A percentile compares a stretch with the other conserved stretches of the same genome.
phyloP scores from a whole-genome alignment of 1,140 invertebrate species.

The Nasonia giraulti region DNA sequence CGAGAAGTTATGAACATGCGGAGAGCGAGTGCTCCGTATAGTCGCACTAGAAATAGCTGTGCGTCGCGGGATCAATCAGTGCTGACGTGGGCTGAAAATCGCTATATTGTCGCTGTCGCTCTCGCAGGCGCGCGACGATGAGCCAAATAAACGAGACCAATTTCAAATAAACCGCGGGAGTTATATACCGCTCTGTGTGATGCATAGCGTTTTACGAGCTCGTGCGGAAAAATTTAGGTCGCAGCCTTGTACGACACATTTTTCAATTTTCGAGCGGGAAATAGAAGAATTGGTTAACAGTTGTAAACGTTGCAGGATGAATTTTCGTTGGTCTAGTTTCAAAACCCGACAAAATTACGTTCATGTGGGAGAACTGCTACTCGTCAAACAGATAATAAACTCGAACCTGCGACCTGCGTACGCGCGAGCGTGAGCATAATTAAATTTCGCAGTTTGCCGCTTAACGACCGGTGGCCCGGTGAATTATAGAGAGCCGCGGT shows the following conservation, averaged over 20 bases:
- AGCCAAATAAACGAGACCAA: not conserved
- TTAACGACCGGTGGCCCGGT: too few species aligned
- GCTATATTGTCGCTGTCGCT: conserved; percentile 2
- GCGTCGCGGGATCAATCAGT: not conserved
- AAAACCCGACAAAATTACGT: not conserved
- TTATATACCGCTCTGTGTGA: not conserved
- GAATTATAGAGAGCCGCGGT: too few species aligned
- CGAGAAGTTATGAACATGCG: not conserved
- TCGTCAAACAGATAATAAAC: too few species aligned
- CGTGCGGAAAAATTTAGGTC: not conserved
- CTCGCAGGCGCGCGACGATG: not conserved
- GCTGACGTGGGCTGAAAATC: not conserved
- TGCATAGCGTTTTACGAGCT: not conserved
- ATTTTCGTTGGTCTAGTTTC: not conserved
- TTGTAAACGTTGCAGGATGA: not conserved
- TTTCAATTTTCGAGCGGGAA: too few species aligned
- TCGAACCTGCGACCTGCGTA: too few species aligned
- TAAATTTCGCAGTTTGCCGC: too few species aligned
- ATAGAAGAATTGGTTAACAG: not conserved
- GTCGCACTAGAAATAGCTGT: not conserved
- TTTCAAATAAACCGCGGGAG: not conserved
- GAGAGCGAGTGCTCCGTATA: too few species aligned
- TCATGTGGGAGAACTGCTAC: not conserved
- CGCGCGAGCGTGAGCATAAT: too few species aligned
- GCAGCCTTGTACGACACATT: too few species aligned